Evolutionary conservation across 1,140 invertebrate species (phyloP).

Genomic region (Tenebrio molitor): DNA sequence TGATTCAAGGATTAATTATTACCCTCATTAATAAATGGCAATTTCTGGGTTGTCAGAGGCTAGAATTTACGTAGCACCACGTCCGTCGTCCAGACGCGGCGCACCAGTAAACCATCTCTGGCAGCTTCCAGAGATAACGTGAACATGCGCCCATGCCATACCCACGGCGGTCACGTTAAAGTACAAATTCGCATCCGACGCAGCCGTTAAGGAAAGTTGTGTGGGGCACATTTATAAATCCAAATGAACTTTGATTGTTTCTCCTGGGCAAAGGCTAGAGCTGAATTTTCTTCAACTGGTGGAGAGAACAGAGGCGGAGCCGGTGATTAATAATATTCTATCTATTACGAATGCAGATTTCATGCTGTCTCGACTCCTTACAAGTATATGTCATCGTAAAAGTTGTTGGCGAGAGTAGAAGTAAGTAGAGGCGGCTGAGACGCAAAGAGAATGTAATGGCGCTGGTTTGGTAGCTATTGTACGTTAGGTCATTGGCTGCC

Average conservation of each 20-base stretch:
- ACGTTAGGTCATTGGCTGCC: constrained; percentile 50
- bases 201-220: neutral
- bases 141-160: neutral
- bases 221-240: neutral
- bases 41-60: too few relatives aligned
- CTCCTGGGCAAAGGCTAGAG: neutral
- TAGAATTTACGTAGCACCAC: too few relatives aligned
- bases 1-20: too few relatives aligned
- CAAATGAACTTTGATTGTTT: neutral
- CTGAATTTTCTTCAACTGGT: constrained; percentile 1
- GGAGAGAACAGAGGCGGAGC: constrained; percentile 1
- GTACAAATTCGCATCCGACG: neutral
- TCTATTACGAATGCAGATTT: constrained; percentile 23
- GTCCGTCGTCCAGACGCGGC: too few relatives aligned
- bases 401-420: constrained; percentile 31
- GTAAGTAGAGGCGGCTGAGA: constrained; percentile 4
- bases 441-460: constrained; percentile 49
- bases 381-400: constrained; percentile 40
- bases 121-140: neutral
- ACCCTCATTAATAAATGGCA: too few relatives aligned
- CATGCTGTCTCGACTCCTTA: neutral
- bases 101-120: too few relatives aligned
- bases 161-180: neutral
- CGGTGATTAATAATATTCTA: constrained; percentile 19
- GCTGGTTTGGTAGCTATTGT: constrained; percentile 54